Evolutionary conservation across 2,113 vertebrate genomes (phyloP).

Genomic region (Caloenas nicobarica): DNA sequence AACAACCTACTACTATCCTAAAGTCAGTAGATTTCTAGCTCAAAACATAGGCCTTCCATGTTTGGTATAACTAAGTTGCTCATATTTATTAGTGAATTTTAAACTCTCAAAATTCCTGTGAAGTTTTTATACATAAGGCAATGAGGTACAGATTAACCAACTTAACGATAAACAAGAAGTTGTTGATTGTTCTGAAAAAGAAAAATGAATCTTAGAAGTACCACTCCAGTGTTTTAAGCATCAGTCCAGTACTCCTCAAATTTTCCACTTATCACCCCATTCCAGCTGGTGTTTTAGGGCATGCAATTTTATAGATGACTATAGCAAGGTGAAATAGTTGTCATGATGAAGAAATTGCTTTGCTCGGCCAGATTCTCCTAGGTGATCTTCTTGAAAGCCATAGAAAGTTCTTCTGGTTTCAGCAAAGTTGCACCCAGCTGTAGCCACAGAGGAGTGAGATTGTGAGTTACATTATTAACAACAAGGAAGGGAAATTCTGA

Average conservation of each 20-base stretch:
- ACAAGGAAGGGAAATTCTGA: neutral
- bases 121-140: neutral
- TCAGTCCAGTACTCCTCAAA: neutral
- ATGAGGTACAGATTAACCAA: neutral
- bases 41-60: neutral
- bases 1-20: neutral
- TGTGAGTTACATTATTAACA: neutral
- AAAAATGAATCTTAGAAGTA: neutral
- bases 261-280: neutral
- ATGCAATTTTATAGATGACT: neutral
- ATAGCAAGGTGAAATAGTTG: neutral
- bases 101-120: neutral
- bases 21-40: neutral
- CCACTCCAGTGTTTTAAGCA: neutral
- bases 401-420: neutral
- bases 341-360: neutral
- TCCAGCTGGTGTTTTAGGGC: neutral
- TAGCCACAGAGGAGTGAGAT: neutral
- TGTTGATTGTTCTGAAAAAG: neutral
- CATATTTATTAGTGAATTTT: neutral
- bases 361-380: neutral
- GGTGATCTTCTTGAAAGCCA: neutral
- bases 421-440: neutral
- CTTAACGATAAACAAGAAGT: neutral
- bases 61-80: neutral